A percentile compares a stretch with the other conserved stretches of the same genome.
phyloP scores from a whole-genome alignment of 2,113 vertebrate species.

The Furnarius figulus region DNA sequence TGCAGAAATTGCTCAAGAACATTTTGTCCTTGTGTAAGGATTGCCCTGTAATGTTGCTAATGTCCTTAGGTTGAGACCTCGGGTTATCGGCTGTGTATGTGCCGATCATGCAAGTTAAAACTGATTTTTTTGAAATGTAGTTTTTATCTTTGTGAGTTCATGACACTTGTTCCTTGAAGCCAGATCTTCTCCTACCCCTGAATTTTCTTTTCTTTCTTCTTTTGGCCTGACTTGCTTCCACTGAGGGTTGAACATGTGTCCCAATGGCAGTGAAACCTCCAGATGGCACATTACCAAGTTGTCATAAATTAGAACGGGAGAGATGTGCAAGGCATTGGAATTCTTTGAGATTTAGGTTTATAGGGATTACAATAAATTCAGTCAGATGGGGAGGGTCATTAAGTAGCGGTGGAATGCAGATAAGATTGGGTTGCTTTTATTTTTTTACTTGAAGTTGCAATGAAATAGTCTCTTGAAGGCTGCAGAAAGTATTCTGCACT shows the following conservation, averaged over 20 bases:
- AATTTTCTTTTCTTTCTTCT: slow-evolving; percentile 39
- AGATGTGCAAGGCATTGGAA: slow-evolving; percentile 37
- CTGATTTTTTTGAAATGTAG: slow-evolving; percentile 3
- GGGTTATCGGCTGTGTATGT: slow-evolving; percentile 30
- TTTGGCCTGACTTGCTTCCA: slow-evolving; percentile 1
- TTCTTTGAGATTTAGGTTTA: slow-evolving; percentile 60
- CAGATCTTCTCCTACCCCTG: slow-evolving; percentile 5
- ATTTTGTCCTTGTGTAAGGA: slow-evolving; percentile 61
- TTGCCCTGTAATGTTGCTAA: slow-evolving; percentile 51
- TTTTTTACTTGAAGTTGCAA: background rate
- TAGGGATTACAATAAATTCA: slow-evolving; percentile 57
- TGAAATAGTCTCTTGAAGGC: background rate
- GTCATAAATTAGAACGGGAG: slow-evolving; percentile 46
- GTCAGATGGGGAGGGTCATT: slow-evolving; percentile 27
- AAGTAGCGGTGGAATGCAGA: background rate
- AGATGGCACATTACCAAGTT: slow-evolving; percentile 61
- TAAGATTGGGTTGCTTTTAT: background rate
- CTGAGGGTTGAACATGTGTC: background rate
- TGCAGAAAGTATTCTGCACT: background rate
- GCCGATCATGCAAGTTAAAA: slow-evolving; percentile 44
- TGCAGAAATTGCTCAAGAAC: slow-evolving; percentile 59
- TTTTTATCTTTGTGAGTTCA: slow-evolving; percentile 21
- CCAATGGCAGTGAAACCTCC: slow-evolving; percentile 53
- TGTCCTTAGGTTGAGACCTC: slow-evolving; percentile 57
- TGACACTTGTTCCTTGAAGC: slow-evolving; percentile 38